phyloP scores from a whole-genome alignment of 2,888 invertebrate species.

The Archaeoteleia sp. region DNA sequence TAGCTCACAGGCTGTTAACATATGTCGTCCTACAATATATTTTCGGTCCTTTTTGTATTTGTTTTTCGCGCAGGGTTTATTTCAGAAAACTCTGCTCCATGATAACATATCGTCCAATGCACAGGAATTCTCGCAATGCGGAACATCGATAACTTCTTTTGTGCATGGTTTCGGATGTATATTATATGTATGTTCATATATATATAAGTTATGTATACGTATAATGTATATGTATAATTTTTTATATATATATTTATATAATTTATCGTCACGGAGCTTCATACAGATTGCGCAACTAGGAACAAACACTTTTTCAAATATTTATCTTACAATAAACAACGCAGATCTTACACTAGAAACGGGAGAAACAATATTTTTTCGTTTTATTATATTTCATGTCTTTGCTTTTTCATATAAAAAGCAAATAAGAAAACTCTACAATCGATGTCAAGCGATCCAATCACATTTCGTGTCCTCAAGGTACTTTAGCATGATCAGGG shows the following conservation, averaged over 20 bases:
- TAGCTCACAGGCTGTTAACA: slow-evolving; percentile 56
- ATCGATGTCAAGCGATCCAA: slow-evolving; percentile 18
- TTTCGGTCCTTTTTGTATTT: slow-evolving; percentile 29
- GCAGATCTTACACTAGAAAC: slow-evolving; percentile 50
- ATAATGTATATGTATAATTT: slow-evolving; percentile 41
- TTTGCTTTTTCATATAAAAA: slow-evolving; percentile 32
- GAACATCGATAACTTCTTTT: slow-evolving; percentile 37
- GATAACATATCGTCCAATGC: slow-evolving; percentile 38
- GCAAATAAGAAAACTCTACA: slow-evolving; percentile 44
- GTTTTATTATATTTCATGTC: slow-evolving; percentile 26
- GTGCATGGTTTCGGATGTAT: slow-evolving; percentile 45
- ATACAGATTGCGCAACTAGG: slow-evolving; percentile 58
- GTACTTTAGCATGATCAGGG: too few relatives aligned
- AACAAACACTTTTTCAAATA: slow-evolving; percentile 57
- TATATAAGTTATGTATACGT: slow-evolving; percentile 28
- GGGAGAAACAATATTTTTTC: slow-evolving; percentile 51
- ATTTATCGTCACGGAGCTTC: slow-evolving; percentile 48
- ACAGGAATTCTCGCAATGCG: slow-evolving; percentile 25
- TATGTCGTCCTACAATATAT: slow-evolving; percentile 48
- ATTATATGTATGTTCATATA: slow-evolving; percentile 32
- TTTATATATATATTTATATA: slow-evolving; percentile 32
- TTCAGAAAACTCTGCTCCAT: slow-evolving; percentile 25
- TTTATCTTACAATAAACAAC: slow-evolving; percentile 56
- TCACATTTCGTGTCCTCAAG: background rate
- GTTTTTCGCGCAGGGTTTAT: slow-evolving; percentile 28